These are phyloP conservation scores for Harlomillsia oculata DNA, from an alignment of 1,140 invertebrate species.

Conservation along the genomic window DNA sequence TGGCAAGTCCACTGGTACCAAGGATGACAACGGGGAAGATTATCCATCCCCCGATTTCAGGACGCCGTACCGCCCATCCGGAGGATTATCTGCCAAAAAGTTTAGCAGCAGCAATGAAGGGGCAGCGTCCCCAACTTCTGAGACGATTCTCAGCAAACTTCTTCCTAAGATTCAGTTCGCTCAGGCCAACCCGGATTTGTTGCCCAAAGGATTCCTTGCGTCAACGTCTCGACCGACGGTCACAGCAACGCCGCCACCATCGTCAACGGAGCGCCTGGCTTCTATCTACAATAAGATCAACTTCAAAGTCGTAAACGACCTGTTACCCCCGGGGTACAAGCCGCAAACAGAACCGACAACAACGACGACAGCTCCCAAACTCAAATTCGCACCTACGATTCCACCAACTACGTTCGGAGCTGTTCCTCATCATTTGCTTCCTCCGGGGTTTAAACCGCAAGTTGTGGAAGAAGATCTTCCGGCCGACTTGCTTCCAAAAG, in stretches of 20 bases:
- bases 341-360: slow-evolving; percentile 41
- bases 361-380: slow-evolving; percentile 36
- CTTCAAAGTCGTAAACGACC: slow-evolving; percentile 50
- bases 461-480: no score
- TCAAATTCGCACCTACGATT: neutral
- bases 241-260: slow-evolving; percentile 2
- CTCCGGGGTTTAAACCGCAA: slow-evolving; percentile 29
- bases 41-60: slow-evolving; percentile 1
- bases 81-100: no score
- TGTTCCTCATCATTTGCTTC: slow-evolving; percentile 15
- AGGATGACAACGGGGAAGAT: slow-evolving; percentile 5
- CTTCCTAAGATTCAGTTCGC: slow-evolving; percentile 40
- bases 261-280: neutral
- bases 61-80: no score
- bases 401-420: slow-evolving; percentile 39
- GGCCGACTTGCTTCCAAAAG: neutral
- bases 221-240: slow-evolving; percentile 35
- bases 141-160: slow-evolving; percentile 49
- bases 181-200: slow-evolving; percentile 41
- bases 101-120: no score
- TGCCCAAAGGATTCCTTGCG: slow-evolving; percentile 22
- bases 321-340: slow-evolving; percentile 54
- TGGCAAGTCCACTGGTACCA: neutral
- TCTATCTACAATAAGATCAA: slow-evolving; percentile 37
- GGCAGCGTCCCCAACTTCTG: slow-evolving; percentile 37